Base-by-base conservation (phyloP, 1,140 invertebrate genomes). In the Drosophila repleta region DNA sequence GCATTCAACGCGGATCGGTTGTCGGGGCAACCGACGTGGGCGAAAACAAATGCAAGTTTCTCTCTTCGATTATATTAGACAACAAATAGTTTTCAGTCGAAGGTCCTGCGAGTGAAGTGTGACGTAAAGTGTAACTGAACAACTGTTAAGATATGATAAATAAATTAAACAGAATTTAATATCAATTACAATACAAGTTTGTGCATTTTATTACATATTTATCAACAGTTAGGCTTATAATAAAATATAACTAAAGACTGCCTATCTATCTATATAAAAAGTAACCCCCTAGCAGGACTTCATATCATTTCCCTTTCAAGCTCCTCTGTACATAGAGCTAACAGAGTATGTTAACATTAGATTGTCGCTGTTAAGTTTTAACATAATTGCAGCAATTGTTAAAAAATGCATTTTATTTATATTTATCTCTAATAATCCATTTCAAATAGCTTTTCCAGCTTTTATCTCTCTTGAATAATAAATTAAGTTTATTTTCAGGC, bases 11-110 rank as follows among this genome's bases (percentile, higher is more conserved):
- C 26, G 75, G 41, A 48, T 29, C 32, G 13, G 76, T 88, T 52
- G 61, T 66, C 82, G 45, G 39, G 83, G 56, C 64, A 87, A 87
- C 82, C 55, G 49, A 45, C 67, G 39, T 37, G 75, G 67, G 60
- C 52, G 65, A 63, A 49, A 56, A 46, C 60, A 72, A 51, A 70
- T 52, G 43, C 21, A 49, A 45, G 26, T 5, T 24, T 20, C n/a
- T n/a, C n/a, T 60, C 7, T 11, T 35, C 11, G 32, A 46, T 64
- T 10, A 69, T 6, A 32, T 29, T 29, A 21, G 39, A 76, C 61
- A 76, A 70, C 64, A 67, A 74, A 55, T 43, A 55, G 24, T 39
- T 60, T 72, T 56, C 62, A 87, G 45, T 88, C 78, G 21, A 66
- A 85, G 74, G 82, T 87, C 78, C 70, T 69, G 39, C 63, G 35